These are phyloP conservation scores for Myzus persicae DNA, from an alignment of 1,140 invertebrate genomes.

Conservation along the genomic window DNA sequence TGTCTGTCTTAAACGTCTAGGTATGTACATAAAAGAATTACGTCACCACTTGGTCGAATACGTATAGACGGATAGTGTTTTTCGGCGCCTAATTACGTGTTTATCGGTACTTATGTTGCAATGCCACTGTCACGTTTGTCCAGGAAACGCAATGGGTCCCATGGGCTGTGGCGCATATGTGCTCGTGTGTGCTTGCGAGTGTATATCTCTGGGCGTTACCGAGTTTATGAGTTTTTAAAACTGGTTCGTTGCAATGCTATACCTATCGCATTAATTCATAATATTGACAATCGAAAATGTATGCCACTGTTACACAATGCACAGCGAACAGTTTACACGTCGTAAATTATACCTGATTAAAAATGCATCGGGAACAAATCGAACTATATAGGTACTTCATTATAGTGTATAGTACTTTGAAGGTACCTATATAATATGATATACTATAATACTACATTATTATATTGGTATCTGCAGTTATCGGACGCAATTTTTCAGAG, in stretches of 20 bases:
- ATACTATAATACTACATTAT: not conserved
- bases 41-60: not conserved
- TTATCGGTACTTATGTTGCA: not conserved
- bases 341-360: not conserved
- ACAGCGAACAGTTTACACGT: not conserved
- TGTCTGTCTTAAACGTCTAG: not conserved
- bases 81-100: slow-evolving; percentile 17
- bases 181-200: not conserved
- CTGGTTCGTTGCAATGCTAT: not conserved
- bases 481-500: not conserved
- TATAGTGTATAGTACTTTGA: not conserved
- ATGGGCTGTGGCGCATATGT: not conserved
- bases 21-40: not conserved
- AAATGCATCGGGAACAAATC: not conserved
- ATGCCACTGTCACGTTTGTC: not conserved
- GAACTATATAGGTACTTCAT: no score
- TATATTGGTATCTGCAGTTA: not conserved
- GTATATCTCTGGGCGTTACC: slow-evolving; percentile 9
- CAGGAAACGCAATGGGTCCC: not conserved
- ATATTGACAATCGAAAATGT: slow-evolving; percentile 8
- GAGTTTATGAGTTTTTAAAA: not conserved
- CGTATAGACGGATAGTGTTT: not conserved
- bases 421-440: no score
- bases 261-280: not conserved
- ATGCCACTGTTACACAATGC: slow-evolving; percentile 5